These are phyloP conservation scores for Thryonomys swinderianus DNA, from an alignment of 2,113 vertebrate genomes.

Conservation along the genomic window DNA sequence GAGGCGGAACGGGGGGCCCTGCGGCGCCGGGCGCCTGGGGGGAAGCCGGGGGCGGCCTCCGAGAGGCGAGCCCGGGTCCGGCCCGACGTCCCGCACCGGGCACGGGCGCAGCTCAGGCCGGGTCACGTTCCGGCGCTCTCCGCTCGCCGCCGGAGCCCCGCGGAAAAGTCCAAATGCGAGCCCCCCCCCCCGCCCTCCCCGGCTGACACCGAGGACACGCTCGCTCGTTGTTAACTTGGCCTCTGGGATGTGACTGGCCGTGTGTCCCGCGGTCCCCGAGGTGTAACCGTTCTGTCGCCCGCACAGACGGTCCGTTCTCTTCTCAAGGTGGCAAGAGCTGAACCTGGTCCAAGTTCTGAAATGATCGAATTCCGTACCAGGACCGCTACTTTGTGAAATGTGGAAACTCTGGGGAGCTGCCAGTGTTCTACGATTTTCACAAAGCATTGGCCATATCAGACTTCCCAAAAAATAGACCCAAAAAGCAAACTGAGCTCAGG, in stretches of 20 bases:
- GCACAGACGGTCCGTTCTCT: neutral
- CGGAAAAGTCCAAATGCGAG: neutral
- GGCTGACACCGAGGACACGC: neutral
- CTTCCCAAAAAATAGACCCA: neutral
- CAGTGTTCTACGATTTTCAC: neutral
- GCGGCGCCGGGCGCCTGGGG: neutral
- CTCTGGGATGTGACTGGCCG: neutral
- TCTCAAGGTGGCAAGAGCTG: neutral
- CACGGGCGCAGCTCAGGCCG: neutral
- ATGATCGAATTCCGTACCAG: neutral
- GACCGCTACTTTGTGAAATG: neutral
- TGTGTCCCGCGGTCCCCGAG: rapidly evolving
- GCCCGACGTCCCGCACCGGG: rapidly evolving
- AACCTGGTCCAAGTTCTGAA: slow-evolving; percentile 8
- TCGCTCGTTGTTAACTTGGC: neutral
- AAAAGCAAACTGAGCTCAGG: neutral
- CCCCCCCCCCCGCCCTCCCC: neutral
- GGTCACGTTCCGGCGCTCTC: neutral
- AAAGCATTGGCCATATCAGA: neutral
- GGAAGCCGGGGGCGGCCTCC: neutral
- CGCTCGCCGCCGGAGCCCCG: neutral
- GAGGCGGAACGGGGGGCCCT: neutral
- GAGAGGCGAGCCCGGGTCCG: neutral
- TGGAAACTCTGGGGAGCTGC: neutral
- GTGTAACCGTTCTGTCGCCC: neutral